Evolutionary conservation across 2,797 vertebrate genomes (phyloP).

Genomic region (Myoxocephalus aenaeus): DNA sequence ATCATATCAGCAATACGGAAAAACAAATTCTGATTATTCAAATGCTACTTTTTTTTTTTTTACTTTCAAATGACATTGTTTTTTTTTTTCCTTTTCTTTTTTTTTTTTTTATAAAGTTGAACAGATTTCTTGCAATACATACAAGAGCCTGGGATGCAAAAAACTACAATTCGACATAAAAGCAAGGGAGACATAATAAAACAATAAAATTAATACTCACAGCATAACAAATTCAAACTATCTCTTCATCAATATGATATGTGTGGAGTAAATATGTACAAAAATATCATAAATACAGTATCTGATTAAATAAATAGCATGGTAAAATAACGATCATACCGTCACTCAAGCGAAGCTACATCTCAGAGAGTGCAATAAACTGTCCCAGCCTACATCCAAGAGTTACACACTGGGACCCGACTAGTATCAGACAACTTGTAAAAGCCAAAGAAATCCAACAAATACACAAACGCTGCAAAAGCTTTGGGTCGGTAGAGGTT

Average conservation of each 20-base stretch:
- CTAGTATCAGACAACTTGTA: conserved; percentile 43
- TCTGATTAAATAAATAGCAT: conserved; percentile 77
- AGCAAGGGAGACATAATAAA: conserved; percentile 32
- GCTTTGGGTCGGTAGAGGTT: conserved; percentile 57
- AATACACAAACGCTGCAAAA: conserved; percentile 62
- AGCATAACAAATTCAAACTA: conserved; percentile 66
- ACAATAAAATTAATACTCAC: conserved; percentile 65
- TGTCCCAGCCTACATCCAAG: conserved; percentile 56
- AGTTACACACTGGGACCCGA: conserved; percentile 49
- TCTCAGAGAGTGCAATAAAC: conserved; percentile 76
- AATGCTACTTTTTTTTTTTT: conserved; percentile 80
- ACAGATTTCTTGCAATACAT: conserved; percentile 65
- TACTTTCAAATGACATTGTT: conserved; percentile 47
- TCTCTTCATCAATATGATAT: conserved; percentile 61
- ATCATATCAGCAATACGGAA: conserved; percentile 66
- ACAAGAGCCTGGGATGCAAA: conserved; percentile 68
- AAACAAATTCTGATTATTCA: conserved; percentile 67
- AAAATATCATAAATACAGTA: conserved; percentile 69
- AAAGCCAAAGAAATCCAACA: conserved; percentile 50
- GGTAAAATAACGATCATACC: conserved; percentile 72
- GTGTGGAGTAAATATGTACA: conserved; percentile 76
- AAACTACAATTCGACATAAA: conserved; percentile 60
- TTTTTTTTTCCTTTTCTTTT: conserved; percentile 2
- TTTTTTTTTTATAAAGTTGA: conserved; percentile 52
- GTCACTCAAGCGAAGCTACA: conserved; percentile 84